These are phyloP conservation scores for Arge pagana DNA, from an alignment of 2,888 invertebrate species.

Conservation along the genomic window DNA sequence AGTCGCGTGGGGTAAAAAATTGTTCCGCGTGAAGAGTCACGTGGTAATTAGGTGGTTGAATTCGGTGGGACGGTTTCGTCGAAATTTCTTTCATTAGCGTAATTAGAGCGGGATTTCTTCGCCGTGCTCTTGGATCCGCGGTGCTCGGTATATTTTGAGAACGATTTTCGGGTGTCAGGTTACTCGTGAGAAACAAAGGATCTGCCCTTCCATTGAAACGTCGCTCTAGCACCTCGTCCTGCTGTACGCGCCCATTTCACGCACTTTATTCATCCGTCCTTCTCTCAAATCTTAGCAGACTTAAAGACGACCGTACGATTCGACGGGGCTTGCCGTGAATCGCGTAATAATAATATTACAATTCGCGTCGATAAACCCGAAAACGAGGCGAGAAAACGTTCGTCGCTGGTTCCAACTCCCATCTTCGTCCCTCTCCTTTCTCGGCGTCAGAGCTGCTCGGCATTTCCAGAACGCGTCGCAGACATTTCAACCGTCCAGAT, in stretches of 20 bases:
- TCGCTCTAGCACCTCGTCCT: conserved; percentile 57
- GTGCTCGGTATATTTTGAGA: conserved; percentile 49
- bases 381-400: neutral
- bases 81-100: conserved; percentile 15
- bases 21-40: too few relatives aligned
- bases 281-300: conserved; percentile 46
- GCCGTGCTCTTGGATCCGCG: neutral
- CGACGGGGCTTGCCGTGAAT: too few relatives aligned
- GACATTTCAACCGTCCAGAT: too few relatives aligned
- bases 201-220: conserved; percentile 55
- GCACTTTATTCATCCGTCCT: conserved; percentile 36
- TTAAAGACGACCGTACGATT: conserved; percentile 40
- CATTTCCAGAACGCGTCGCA: too few relatives aligned
- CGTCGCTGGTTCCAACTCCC: too few relatives aligned
- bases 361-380: too few relatives aligned
- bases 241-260: conserved; percentile 43
- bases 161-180: conserved; percentile 56
- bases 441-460: neutral
- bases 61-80: neutral
- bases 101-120: conserved; percentile 6
- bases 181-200: conserved; percentile 45
- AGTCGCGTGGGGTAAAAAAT: too few relatives aligned
- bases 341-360: too few relatives aligned
- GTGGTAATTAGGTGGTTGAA: conserved; percentile 13
- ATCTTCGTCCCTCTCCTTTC: neutral